phyloP scores from a whole-genome alignment of 2,888 invertebrate genomes.

The Charanyca ferruginea region DNA sequence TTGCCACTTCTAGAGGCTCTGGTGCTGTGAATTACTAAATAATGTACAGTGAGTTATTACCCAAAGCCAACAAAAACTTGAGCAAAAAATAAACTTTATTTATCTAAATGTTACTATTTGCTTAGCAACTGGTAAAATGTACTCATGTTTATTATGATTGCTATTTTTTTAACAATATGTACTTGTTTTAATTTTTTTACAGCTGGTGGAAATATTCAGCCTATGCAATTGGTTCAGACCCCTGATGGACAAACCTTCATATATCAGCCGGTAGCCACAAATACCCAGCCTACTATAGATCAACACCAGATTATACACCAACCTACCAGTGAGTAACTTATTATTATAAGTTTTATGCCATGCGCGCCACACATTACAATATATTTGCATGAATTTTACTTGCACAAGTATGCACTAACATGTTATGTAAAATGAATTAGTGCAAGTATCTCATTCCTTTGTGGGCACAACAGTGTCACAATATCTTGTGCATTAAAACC shows the following conservation, averaged over 20 bases:
- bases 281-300: slow-evolving; percentile 81
- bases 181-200: background rate
- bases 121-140: background rate
- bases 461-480: too few relatives aligned
- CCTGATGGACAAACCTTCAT: slow-evolving; percentile 98
- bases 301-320: slow-evolving; percentile 88
- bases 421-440: too few relatives aligned
- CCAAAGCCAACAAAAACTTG: too few relatives aligned
- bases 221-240: slow-evolving; percentile 97
- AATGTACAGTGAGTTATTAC: too few relatives aligned
- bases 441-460: too few relatives aligned
- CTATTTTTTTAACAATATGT: background rate
- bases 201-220: slow-evolving; percentile 93
- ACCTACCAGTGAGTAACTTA: slow-evolving; percentile 83
- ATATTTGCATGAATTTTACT: too few relatives aligned
- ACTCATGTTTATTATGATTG: background rate
- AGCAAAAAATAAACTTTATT: background rate
- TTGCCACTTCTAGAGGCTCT: too few relatives aligned
- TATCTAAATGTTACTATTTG: background rate
- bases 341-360: too few relatives aligned
- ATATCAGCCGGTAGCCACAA: slow-evolving; percentile 93
- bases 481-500: too few relatives aligned
- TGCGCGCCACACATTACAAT: too few relatives aligned
- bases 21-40: too few relatives aligned
- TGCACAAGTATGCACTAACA: too few relatives aligned